These are phyloP conservation scores for Drosophila elegans DNA, from an alignment of 1,140 invertebrate genomes.

Conservation along the genomic window DNA sequence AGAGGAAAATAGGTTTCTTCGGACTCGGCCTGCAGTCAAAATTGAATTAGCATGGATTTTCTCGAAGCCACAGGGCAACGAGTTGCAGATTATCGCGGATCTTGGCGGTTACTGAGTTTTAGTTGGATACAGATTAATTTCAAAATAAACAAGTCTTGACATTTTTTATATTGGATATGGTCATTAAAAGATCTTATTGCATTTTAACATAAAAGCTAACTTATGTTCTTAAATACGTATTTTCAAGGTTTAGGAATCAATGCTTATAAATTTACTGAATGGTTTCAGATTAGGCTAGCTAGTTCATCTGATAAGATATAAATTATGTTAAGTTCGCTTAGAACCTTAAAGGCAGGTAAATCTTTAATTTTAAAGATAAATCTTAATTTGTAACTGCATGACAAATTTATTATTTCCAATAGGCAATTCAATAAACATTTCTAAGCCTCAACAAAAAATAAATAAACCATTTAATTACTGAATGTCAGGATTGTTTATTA, in stretches of 20 bases:
- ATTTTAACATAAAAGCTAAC: no score
- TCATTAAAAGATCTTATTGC: no score
- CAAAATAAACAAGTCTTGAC: neutral
- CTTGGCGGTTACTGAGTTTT: neutral
- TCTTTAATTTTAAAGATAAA: no score
- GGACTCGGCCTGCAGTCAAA: constrained; percentile 14
- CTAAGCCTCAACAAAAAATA: neutral
- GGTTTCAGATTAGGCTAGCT: no score
- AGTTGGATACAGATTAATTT: neutral
- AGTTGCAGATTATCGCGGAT: constrained; percentile 4
- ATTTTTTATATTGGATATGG: neutral
- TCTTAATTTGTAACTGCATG: no score
- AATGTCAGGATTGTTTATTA: constrained; percentile 13
- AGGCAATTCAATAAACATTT: neutral
- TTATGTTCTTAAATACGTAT: no score
- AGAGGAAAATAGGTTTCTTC: neutral
- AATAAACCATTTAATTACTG: constrained; percentile 18
- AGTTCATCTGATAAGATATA: no score
- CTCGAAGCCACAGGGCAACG: constrained; percentile 3
- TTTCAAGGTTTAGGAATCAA: no score
- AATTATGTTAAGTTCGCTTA: no score
- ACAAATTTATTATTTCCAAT: no score
- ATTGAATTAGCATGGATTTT: constrained; percentile 22
- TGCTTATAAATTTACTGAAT: no score
- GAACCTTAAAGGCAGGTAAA: no score